These are phyloP conservation scores for Melanotaenia trifasciata DNA, from an alignment of 2,797 vertebrate species.

Conservation along the genomic window DNA sequence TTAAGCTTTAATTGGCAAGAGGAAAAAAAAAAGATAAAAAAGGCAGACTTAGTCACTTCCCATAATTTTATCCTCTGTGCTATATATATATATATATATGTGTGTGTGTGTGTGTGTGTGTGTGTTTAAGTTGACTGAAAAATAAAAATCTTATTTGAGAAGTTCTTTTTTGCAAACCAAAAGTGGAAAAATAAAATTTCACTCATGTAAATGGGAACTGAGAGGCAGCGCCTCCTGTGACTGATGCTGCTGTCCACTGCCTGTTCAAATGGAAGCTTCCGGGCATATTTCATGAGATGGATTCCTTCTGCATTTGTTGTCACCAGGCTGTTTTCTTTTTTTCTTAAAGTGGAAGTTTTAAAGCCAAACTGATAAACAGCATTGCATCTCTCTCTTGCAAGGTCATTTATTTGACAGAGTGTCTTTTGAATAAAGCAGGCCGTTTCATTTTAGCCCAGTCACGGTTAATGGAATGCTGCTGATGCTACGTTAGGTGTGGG, in stretches of 20 bases:
- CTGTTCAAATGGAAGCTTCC: slow-evolving; percentile 73
- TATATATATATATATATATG: too few species aligned
- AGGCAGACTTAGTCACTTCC: too few species aligned
- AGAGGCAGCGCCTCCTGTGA: slow-evolving; percentile 61
- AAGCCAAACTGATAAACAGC: slow-evolving; percentile 77
- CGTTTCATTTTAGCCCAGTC: slow-evolving; percentile 66
- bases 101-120: too few species aligned
- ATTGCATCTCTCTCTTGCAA: slow-evolving; percentile 60
- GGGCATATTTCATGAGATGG: slow-evolving; percentile 79
- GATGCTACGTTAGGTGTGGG: slow-evolving; percentile 56
- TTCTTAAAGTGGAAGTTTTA: slow-evolving; percentile 71
- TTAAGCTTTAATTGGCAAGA: too few species aligned
- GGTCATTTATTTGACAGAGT: slow-evolving; percentile 80
- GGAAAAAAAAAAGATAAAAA: too few species aligned
- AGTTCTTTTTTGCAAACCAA: slow-evolving; percentile 21
- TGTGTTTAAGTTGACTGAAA: too few species aligned
- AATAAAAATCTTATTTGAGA: too few species aligned
- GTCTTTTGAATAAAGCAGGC: slow-evolving; percentile 74
- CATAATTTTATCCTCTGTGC: too few species aligned
- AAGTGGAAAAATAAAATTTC: slow-evolving; percentile 36
- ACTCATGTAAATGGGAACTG: slow-evolving; percentile 54
- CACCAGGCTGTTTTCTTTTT: slow-evolving; percentile 48
- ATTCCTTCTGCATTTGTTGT: slow-evolving; percentile 74
- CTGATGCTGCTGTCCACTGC: slow-evolving; percentile 63
- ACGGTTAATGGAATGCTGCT: slow-evolving; percentile 68